Evolutionary conservation across 2,797 vertebrate species (phyloP).

Genomic region (Hyperoplus lanceolatus): DNA sequence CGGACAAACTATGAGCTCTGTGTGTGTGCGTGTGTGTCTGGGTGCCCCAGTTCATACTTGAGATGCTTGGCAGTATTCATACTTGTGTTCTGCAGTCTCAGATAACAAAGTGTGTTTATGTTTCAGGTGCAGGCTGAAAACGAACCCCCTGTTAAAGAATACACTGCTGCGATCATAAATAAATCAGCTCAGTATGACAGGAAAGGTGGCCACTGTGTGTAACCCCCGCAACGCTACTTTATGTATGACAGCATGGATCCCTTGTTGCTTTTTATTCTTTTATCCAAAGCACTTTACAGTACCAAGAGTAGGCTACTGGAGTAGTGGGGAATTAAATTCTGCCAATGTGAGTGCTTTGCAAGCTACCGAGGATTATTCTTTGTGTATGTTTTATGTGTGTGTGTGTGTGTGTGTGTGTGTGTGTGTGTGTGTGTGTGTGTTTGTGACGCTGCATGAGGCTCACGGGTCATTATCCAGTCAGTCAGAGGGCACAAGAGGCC

Average conservation of each 20-base stretch:
- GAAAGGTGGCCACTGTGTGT: slow-evolving; percentile 22
- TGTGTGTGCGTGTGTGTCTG: slow-evolving; percentile 6
- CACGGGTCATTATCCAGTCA: slow-evolving; percentile 69
- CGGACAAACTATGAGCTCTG: neutral
- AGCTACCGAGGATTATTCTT: slow-evolving; percentile 26
- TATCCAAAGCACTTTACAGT: slow-evolving; percentile 20
- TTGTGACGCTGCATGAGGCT: slow-evolving; percentile 38
- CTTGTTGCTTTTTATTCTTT: slow-evolving; percentile 18
- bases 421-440: slow-evolving; percentile 19
- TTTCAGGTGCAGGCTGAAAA: slow-evolving; percentile 70
- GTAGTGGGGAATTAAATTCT: slow-evolving; percentile 12
- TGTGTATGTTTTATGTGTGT: slow-evolving; percentile 12
- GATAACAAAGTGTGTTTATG: slow-evolving; percentile 64
- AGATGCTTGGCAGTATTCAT: slow-evolving; percentile 27
- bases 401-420: neutral
- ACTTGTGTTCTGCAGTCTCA: slow-evolving; percentile 36
- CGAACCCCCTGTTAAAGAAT: slow-evolving; percentile 72
- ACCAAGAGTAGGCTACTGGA: slow-evolving; percentile 12
- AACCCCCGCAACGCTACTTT: slow-evolving; percentile 12
- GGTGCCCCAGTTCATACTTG: neutral
- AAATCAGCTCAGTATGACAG: slow-evolving; percentile 53
- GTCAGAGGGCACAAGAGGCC: slow-evolving; percentile 63
- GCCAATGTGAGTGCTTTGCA: slow-evolving; percentile 8
- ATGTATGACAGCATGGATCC: slow-evolving; percentile 10
- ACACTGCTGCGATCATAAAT: slow-evolving; percentile 61